A percentile compares a stretch with the other conserved stretches of the same genome.
Conservation (phyloP, 2,888 invertebrate genomes). For the Gastrophysa polygoni region DNA sequence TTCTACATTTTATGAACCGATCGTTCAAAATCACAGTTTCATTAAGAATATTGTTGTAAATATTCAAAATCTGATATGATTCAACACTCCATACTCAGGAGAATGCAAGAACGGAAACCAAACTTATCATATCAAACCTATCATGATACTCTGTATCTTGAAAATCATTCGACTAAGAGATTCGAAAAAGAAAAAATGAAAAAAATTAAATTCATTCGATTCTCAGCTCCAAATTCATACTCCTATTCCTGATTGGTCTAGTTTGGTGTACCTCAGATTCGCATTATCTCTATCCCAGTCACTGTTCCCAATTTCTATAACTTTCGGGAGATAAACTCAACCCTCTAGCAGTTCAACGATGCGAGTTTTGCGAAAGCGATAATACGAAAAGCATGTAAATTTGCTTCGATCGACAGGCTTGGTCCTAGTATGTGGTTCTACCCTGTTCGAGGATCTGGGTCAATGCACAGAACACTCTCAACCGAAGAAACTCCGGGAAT, state of each 20-base stretch:
- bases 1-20: too few relatives aligned
- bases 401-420: conserved; percentile 25
- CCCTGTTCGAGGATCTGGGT: conserved; percentile 19
- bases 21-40: too few relatives aligned
- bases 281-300: not conserved
- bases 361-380: conserved; percentile 29
- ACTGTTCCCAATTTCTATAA: conserved; percentile 16
- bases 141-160: too few relatives aligned
- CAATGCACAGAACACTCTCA: conserved; percentile 14
- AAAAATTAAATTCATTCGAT: too few relatives aligned
- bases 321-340: conserved; percentile 22
- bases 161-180: too few relatives aligned
- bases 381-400: conserved; percentile 36
- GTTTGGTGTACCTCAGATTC: not conserved
- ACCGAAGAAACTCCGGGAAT: conserved; percentile 8
- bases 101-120: too few relatives aligned
- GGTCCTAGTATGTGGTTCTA: conserved; percentile 14
- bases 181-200: too few relatives aligned
- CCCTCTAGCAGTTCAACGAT: conserved; percentile 26
- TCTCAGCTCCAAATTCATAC: not conserved
- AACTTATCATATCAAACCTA: too few relatives aligned
- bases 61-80: too few relatives aligned
- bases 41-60: too few relatives aligned
- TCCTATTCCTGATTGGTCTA: not conserved
- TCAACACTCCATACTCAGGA: too few relatives aligned